A percentile compares a stretch with the other conserved stretches of the same genome.
These are phyloP conservation scores for Acrossocheilus fasciatus DNA, from an alignment of 2,797 vertebrate genomes.

Conservation along the genomic window DNA sequence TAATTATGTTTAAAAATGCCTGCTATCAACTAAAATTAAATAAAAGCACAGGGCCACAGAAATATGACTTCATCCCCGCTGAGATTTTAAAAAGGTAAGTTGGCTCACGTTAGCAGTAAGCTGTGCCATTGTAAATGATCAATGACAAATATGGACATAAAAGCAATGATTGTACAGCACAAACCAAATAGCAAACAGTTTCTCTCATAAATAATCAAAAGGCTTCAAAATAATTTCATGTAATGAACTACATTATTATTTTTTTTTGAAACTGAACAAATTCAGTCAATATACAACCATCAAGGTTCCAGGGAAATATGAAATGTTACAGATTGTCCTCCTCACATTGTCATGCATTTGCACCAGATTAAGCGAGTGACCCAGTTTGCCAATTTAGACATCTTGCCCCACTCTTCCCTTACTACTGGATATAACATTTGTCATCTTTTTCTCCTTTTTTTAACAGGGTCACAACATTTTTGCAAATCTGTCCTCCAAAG, in stretches of 20 bases:
- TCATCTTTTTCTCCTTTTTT: neutral
- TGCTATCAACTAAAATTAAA: neutral
- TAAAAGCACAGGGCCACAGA: neutral
- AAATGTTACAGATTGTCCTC: neutral
- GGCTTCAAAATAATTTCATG: neutral
- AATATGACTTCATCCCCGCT: neutral
- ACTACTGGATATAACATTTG: neutral
- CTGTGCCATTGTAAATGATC: neutral
- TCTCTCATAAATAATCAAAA: neutral
- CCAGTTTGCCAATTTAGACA: neutral
- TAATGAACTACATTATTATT: neutral
- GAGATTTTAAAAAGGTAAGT: neutral
- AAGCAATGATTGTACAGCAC: neutral
- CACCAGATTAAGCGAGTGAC: neutral
- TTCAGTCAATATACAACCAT: neutral
- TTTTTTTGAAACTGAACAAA: neutral
- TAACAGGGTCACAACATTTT: slow-evolving; percentile 85
- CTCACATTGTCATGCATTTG: neutral
- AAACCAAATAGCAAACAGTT: neutral
- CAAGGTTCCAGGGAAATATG: neutral
- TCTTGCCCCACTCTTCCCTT: neutral
- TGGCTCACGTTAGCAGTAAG: neutral
- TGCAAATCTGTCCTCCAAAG: slow-evolving; percentile 83
- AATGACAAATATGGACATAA: neutral
- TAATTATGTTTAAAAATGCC: neutral